Conservation (phyloP, 2,888 invertebrate species). For the Ceraclea dissimilis region DNA sequence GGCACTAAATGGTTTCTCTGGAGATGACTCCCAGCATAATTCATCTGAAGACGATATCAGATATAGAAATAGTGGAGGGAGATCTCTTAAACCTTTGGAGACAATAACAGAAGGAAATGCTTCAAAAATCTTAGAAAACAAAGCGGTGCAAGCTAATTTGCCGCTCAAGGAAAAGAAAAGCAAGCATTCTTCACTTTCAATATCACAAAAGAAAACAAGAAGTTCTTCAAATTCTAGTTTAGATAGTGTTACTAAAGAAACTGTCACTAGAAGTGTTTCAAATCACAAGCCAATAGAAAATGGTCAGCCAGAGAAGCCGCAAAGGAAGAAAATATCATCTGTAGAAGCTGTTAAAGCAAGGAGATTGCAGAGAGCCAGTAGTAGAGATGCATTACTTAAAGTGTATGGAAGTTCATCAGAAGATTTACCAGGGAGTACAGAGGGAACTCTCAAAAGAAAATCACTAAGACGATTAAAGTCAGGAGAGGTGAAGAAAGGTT, state of each 20-base stretch:
- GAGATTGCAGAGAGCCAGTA: constrained; percentile 42
- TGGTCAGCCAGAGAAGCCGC: constrained; percentile 28
- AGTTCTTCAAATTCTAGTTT: constrained; percentile 25
- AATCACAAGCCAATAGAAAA: constrained; percentile 19
- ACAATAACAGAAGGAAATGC: constrained; percentile 38
- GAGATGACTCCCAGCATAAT: constrained; percentile 35
- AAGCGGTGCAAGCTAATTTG: constrained; percentile 24
- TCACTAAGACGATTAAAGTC: constrained; percentile 15
- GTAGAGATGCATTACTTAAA: constrained; percentile 41
- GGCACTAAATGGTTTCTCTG: constrained; percentile 43
- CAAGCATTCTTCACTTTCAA: not conserved
- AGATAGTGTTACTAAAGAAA: constrained; percentile 20
- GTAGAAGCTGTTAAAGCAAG: constrained; percentile 35
- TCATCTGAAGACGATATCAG: constrained; percentile 29
- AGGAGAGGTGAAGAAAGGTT: constrained; percentile 10
- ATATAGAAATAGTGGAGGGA: constrained; percentile 27
- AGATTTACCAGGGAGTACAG: constrained; percentile 35
- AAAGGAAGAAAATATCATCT: constrained; percentile 26
- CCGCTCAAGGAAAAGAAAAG: constrained; percentile 7
- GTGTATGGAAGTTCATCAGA: constrained; percentile 46
- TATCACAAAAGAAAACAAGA: constrained; percentile 3
- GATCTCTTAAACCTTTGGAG: constrained; percentile 29
- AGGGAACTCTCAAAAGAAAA: constrained; percentile 28
- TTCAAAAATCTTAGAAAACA: constrained; percentile 20
- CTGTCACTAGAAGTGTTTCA: constrained; percentile 10